phyloP scores from a whole-genome alignment of 2,797 vertebrate species.

The Limosa lapponica region DNA sequence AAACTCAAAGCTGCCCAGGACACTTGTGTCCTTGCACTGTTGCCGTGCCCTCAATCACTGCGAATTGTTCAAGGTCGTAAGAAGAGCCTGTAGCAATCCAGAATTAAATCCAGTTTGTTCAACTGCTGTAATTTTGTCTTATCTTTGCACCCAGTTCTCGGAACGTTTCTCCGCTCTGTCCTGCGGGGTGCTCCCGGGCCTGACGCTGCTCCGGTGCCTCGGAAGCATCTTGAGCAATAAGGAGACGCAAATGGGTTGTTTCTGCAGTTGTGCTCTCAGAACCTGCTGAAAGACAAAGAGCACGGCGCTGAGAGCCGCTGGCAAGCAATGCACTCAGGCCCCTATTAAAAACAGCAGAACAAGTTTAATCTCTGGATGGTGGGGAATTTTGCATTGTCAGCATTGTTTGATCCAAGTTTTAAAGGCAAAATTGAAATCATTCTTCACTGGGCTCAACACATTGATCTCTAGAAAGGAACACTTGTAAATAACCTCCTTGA shows the following conservation, averaged over 20 bases:
- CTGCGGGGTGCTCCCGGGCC: background rate
- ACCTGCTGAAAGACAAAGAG: background rate
- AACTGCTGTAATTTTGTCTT: background rate
- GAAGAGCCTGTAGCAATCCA: background rate
- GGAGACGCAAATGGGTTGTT: background rate
- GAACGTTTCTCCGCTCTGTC: background rate
- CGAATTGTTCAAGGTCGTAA: background rate
- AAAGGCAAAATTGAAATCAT: slow-evolving; percentile 56
- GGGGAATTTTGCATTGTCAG: slow-evolving; percentile 41
- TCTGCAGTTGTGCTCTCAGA: background rate
- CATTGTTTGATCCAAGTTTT: slow-evolving; percentile 59
- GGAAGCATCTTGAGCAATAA: background rate
- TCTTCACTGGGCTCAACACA: slow-evolving; percentile 38
- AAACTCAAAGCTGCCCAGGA: background rate
- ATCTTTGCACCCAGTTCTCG: background rate
- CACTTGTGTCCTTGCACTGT: background rate
- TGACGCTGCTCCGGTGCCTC: rapidly evolving
- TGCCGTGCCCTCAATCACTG: background rate
- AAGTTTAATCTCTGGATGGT: slow-evolving; percentile 46
- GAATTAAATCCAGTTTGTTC: background rate
- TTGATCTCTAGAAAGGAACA: slow-evolving; percentile 40
- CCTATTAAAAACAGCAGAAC: slow-evolving; percentile 39
- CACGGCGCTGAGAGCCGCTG: background rate
- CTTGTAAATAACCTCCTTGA: slow-evolving; percentile 59
- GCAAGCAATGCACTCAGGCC: background rate